A percentile compares a stretch with the other conserved stretches of the same genome.
phyloP scores from a whole-genome alignment of 2,888 invertebrate genomes.

The Catonia carolina region DNA sequence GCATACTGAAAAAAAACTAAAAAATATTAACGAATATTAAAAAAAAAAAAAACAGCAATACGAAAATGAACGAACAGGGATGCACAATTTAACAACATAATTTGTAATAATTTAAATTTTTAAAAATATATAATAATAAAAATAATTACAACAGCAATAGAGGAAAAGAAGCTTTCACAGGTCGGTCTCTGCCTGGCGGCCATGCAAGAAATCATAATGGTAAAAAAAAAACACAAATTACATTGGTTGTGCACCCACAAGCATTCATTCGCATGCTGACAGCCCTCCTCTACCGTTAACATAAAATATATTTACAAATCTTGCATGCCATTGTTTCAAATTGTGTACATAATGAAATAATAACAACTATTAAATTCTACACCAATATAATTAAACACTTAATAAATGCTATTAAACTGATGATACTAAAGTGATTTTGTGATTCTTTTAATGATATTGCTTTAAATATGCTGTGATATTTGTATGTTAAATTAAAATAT shows the following conservation, averaged over 20 bases:
- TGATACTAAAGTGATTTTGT: no score
- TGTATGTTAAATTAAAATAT: no score
- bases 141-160: constrained; percentile 19
- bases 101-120: constrained; percentile 25
- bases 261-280: constrained; percentile 8
- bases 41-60: constrained; percentile 5
- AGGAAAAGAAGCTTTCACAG: constrained; percentile 34
- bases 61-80: constrained; percentile 15
- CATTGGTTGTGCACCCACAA: constrained; percentile 26
- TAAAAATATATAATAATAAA: constrained; percentile 25
- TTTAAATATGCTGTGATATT: no score
- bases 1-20: neutral
- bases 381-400: no score
- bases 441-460: no score
- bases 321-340: no score
- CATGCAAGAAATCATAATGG: constrained; percentile 18
- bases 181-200: constrained; percentile 31
- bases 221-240: constrained; percentile 22
- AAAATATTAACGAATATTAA: neutral
- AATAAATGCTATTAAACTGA: no score
- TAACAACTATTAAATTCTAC: no score
- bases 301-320: no score
- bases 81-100: constrained; percentile 30
- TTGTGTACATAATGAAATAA: no score
- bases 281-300: neutral